Base-by-base conservation (phyloP, 2,797 vertebrate genomes). In the Malurus splendens region DNA sequence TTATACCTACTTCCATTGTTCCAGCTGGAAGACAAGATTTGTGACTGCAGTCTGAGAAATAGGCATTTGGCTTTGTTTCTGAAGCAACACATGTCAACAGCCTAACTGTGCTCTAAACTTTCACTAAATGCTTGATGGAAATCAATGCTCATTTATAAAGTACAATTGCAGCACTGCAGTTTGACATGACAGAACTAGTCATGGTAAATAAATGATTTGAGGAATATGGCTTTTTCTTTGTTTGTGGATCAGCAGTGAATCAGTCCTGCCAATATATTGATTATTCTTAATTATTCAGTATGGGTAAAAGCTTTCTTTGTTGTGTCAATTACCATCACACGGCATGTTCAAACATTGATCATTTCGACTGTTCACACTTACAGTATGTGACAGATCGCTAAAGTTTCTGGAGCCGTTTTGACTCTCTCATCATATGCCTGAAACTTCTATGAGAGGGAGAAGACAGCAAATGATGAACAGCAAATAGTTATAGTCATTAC, bases 221-320 rank as follows among this genome's bases (percentile, higher is more conserved):
- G 16, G 47, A 91, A 91, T 75, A 81, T 38, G 65, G 39, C 36
- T 83, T 84, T 87, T 50, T 60, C 23, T 28, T 67, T 86, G 64
- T 73, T n/a, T 78, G 50, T 82, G 50, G 82, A 67, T 84, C 72
- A 90, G 51, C 77, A 82, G 66, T 68, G 70, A 87, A 72, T 86
- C 41, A 61, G 36, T 84, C 65, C 51, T 94, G 81, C 83, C 88
- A 90, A 93, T 85, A 67, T 75, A 93, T 94, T 87, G 90, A 92
- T 92, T 84, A 90, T 81, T 70, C 73, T 83, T 78, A 81, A 86
- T 76, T 86, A 83, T 78, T 86, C 67, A 78, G n/a, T 62, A 66
- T 70, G 50, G 28, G 13, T 78, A 62, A 83, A 87, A 89, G 12
- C 62, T 79, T 86, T 86, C 32, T 42, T 71, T 90, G 65, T 79